Base-by-base conservation (phyloP, 2,113 vertebrate species). In the Menidia beryllina region DNA sequence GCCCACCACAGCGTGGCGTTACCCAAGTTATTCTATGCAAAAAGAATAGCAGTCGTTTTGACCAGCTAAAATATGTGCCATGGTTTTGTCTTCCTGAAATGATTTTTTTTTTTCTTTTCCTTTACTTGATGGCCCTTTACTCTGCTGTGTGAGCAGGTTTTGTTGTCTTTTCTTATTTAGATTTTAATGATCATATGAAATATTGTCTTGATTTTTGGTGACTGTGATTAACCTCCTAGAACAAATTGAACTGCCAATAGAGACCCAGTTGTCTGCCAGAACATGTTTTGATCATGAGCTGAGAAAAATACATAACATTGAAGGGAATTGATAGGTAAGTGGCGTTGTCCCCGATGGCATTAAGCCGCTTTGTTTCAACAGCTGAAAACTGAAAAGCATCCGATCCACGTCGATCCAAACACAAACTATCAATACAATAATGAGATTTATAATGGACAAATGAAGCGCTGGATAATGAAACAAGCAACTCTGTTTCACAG, bases 31-130 rank as follows among this genome's bases (percentile, higher is more conserved):
- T 84, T 94, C 94, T 94, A 94, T 94, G 93, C 93, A 94, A 94
- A 88, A 89, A 84, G 88, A 93, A 91, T 90, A 94, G 92, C 93
- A 90, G 92, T 94, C 91, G 76, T 87, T 88, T 79, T 75, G 92
- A 94, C 93, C 92, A 94, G 93, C 93, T 93, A 91, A 91, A 87
- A 88, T 87, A 93, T 90, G 93, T 94, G 94, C 94, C 93, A 94
- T 94, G 91, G 89, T 92, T 94, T 91, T 82, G 93, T 94, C 92
- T 94, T 94, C 94, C 94, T 92, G 77, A 91, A 82, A 69, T 91
- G 58, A 49, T 50, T 78, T 82, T 72, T 38, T 49, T 75, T 79
- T 54, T 77, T 83, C 61, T 57, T 84, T 67, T 45, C 72, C 64
- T 79, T 88, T 20, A 78, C 77, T 76, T 75, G 68, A 86, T 67